Evolutionary conservation across 2,113 vertebrate species (phyloP).

Genomic region (Triplophysa dalaica): DNA sequence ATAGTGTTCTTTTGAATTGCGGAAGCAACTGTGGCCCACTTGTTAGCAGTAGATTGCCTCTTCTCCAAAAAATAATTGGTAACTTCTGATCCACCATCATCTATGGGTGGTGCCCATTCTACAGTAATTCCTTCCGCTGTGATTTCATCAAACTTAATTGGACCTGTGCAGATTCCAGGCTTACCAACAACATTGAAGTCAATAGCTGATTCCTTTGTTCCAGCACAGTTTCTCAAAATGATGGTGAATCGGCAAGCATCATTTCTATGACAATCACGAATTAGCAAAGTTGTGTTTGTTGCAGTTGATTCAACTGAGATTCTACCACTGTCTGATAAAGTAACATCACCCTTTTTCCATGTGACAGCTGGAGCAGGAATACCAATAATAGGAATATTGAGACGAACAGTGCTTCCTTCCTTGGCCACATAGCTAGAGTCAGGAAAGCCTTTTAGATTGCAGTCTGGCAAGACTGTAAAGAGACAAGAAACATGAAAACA

Average conservation of each 20-base stretch:
- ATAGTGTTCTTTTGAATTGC: slow-evolving; percentile 95
- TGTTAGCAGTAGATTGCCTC: slow-evolving; percentile 90
- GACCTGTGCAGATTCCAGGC: slow-evolving; percentile 92
- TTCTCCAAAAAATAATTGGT: slow-evolving; percentile 97
- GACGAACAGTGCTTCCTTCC: slow-evolving; percentile 88
- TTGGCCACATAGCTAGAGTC: slow-evolving; percentile 86
- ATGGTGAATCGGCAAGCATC: slow-evolving; percentile 91
- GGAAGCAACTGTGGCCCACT: slow-evolving; percentile 94
- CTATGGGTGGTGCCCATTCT: slow-evolving; percentile 91
- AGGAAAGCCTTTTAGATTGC: slow-evolving; percentile 87
- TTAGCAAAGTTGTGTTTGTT: slow-evolving; percentile 85
- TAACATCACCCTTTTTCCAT: slow-evolving; percentile 89
- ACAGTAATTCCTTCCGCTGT: slow-evolving; percentile 93
- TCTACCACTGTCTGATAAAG: slow-evolving; percentile 83
- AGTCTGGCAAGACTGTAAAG: slow-evolving; percentile 83
- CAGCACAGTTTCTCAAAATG: slow-evolving; percentile 82
- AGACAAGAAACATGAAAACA: slow-evolving; percentile 3
- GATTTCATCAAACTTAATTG: slow-evolving; percentile 94
- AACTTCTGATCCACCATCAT: slow-evolving; percentile 95
- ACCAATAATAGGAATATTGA: slow-evolving; percentile 89
- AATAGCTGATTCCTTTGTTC: slow-evolving; percentile 87
- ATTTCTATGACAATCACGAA: slow-evolving; percentile 88
- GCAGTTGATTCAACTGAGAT: slow-evolving; percentile 86
- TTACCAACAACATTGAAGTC: slow-evolving; percentile 93
- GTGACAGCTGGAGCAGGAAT: slow-evolving; percentile 82